Evolutionary conservation across 2,113 vertebrate genomes (phyloP), one percentile per base, ranked within the genome.

Genomic region (Chaenocephalus aceratus): DNA sequence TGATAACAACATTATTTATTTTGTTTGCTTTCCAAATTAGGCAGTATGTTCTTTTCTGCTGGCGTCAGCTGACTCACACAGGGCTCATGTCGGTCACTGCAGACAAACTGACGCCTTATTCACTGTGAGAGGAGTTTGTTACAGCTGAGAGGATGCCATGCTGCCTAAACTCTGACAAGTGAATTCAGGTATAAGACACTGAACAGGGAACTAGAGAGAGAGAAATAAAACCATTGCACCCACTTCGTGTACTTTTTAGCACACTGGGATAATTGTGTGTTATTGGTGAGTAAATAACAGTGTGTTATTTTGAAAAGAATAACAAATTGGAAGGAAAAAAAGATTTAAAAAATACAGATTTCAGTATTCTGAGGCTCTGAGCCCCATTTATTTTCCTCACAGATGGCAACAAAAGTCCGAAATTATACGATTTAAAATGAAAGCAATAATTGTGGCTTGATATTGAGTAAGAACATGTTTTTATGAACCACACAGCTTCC

Each of bases 101-200:
- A 84, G 75, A 73, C 61, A 73, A 62, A 69, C 62, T 1, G 48
- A 71, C 4, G 46, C 44, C 62, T 72, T 72, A 58, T 30, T 44
- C 62, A 62, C n/a, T 46, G 41, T 44, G n/a, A 56, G 65, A 49
- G 3, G 60, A 80, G 58, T 23, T 26, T 10, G 23, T 62, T 79
- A 60, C 56, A 75, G 5, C 26, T 71, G 12, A 77, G 68, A 56
- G 16, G 52, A 56, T 23, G 30, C 26, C 3, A 9, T 46, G n/a
- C 18, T 1, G 26, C 36, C 36, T 41, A 57, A 49, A 57, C 60
- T 10, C 16, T 2, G 8, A 34, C 21, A 56, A 15, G 71, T 69
- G 64, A 21, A 36, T 52, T 75, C 56, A 58, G 63, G 16, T 57
- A 10, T 10, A 67, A 65, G 14, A 66, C 26, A 59, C 0, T 5